These are phyloP conservation scores for Micromesistius poutassou DNA, from an alignment of 2,797 vertebrate genomes.

Conservation along the genomic window DNA sequence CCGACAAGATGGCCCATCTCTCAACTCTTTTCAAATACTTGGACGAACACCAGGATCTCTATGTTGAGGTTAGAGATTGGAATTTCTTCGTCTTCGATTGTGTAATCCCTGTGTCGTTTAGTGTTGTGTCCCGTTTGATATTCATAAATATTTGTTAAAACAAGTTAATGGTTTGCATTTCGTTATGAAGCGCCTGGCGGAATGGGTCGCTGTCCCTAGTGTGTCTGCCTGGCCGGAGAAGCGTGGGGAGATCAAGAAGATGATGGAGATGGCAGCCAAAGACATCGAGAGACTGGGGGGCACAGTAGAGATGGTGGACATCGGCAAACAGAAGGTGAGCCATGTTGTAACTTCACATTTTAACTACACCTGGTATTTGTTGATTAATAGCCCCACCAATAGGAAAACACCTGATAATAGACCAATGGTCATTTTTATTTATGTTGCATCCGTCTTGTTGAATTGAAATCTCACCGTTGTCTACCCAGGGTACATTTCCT, in stretches of 20 bases:
- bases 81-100: neutral
- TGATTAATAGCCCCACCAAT: neutral
- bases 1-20: conserved; percentile 80
- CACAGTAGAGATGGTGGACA: conserved; percentile 81
- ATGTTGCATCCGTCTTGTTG: neutral
- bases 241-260: conserved; percentile 82
- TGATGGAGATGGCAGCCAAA: conserved; percentile 89
- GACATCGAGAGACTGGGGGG: conserved; percentile 87
- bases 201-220: conserved; percentile 93
- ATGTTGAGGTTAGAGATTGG: conserved; percentile 78
- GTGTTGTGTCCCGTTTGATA: no score
- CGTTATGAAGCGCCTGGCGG: conserved; percentile 76
- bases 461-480: neutral
- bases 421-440: neutral
- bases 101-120: neutral
- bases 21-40: conserved; percentile 83
- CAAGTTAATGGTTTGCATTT: no score
- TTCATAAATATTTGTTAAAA: no score
- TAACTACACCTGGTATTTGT: neutral
- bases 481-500: no score
- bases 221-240: conserved; percentile 95
- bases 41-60: conserved; percentile 89
- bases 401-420: neutral
- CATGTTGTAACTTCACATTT: neutral
- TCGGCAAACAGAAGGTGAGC: conserved; percentile 85